Percentiles rank a stretch among this genome's conserved stretches.
Conservation (phyloP, 2,888 invertebrate species). For the Sinelater perroti region DNA sequence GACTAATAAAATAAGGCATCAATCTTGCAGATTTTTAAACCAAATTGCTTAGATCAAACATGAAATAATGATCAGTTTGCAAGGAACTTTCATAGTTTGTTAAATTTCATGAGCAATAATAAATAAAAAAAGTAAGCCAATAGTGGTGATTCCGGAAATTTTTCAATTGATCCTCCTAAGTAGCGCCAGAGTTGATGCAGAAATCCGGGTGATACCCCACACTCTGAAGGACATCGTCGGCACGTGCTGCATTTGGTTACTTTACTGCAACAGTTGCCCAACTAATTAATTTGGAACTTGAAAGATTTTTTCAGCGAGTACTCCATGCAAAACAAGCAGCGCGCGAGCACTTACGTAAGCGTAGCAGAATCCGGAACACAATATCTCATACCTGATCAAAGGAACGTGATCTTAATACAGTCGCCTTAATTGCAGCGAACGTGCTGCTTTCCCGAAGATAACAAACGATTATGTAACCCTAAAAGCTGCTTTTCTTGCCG, state of each 20-base stretch:
- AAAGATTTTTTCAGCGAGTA: no score
- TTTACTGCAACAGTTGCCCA: neutral
- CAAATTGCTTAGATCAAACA: no score
- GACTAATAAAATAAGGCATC: no score
- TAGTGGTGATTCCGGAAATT: no score
- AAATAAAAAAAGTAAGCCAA: no score
- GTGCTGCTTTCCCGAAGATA: no score
- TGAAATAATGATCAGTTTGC: no score
- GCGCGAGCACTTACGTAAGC: neutral
- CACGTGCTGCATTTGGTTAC: neutral
- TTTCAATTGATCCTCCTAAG: neutral
- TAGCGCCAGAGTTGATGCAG: neutral
- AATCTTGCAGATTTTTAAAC: no score
- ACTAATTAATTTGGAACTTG: neutral
- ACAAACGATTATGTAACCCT: no score
- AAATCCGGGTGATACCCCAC: neutral
- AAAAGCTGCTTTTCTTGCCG: neutral
- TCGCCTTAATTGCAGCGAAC: neutral
- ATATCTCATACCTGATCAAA: neutral
- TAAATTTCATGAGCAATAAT: no score
- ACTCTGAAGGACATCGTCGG: neutral
- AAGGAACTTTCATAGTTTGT: no score
- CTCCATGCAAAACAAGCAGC: no score
- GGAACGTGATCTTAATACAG: neutral
- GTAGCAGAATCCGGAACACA: neutral